Conservation (phyloP, 2,113 vertebrate species). For the Ginglymostoma cirratum region DNA sequence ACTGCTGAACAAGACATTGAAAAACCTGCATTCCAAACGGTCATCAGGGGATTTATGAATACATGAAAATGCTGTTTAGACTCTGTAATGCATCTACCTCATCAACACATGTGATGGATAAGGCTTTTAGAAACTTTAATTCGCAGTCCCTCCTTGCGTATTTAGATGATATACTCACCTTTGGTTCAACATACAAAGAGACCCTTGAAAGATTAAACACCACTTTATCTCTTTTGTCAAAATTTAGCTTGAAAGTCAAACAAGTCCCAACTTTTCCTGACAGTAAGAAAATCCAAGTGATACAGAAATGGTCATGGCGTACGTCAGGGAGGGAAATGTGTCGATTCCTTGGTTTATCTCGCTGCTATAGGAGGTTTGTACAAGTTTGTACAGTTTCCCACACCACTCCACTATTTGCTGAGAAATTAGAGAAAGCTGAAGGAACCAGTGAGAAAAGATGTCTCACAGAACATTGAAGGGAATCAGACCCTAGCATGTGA, state of each 20-base stretch:
- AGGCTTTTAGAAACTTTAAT: not conserved
- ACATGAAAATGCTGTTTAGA: not conserved
- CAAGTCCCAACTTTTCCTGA: not conserved
- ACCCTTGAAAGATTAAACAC: not conserved
- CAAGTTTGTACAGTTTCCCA: not conserved
- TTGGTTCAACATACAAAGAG: not conserved
- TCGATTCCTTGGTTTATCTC: not conserved
- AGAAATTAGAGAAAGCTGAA: not conserved
- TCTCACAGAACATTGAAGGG: not conserved
- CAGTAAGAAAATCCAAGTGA: not conserved
- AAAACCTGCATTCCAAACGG: not conserved
- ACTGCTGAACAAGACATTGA: not conserved
- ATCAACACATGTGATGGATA: too few relatives aligned
- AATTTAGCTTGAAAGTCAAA: not conserved
- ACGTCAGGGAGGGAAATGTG: not conserved
- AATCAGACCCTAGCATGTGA: not conserved
- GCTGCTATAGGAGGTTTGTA: not conserved
- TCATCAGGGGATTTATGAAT: not conserved
- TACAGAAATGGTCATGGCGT: too few relatives aligned
- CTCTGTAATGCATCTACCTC: not conserved
- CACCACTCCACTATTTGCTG: not conserved
- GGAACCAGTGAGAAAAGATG: not conserved
- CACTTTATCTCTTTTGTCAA: not conserved
- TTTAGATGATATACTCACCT: not conserved
- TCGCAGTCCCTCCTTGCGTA: not conserved